Base-by-base conservation (phyloP, 2,888 invertebrate species). In the Clivina fossor region DNA sequence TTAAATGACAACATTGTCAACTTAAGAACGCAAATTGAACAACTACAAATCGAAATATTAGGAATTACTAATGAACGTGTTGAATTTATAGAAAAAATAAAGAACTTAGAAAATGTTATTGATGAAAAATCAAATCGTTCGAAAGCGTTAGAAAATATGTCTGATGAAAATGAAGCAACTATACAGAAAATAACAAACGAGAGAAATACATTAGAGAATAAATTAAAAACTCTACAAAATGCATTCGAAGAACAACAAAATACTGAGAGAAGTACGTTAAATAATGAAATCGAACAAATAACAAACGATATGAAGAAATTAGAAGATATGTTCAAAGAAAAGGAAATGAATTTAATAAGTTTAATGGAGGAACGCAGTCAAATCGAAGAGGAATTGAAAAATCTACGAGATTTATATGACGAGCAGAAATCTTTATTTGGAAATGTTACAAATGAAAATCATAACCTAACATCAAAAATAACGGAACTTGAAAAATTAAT, bases 1-100 rank as follows among this genome's bases (percentile, higher is more conserved):
- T 47, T 63, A 16, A 61, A 64, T 41, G 59, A 60, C 15, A 58
- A 65, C 58, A 60, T 63, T 26, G 13, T 20, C 8, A 5, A 55
- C 19, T 32, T 49, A 7, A 16, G 43, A 19, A 5, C 11, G 3
- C 11, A 54, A n/a, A 16, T 11, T 11, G 43, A 53, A 37, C 24
- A 57, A 33, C 32, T 13, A 18, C 24, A 43, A 13, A 46, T 11
- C n/a, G 32, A 57, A 35, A 24, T 30, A 3, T 13, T 33, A n/a
- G 22, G 28, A 46, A 15, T 50, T 11, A 51, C 9, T 13, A 37
- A 24, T 5, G 35, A 38, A 55, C 24, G 15, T 4, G 28, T 16
- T 24, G 15, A 7, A 47, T 4, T 24, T 18, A 9, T 26, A 28
- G 19, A 37, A 26, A 9, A 26, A 54, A 28, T 19, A 9, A 9